These are phyloP conservation scores for Vireo altiloquus DNA, from an alignment of 2,113 vertebrate genomes.

Conservation along the genomic window DNA sequence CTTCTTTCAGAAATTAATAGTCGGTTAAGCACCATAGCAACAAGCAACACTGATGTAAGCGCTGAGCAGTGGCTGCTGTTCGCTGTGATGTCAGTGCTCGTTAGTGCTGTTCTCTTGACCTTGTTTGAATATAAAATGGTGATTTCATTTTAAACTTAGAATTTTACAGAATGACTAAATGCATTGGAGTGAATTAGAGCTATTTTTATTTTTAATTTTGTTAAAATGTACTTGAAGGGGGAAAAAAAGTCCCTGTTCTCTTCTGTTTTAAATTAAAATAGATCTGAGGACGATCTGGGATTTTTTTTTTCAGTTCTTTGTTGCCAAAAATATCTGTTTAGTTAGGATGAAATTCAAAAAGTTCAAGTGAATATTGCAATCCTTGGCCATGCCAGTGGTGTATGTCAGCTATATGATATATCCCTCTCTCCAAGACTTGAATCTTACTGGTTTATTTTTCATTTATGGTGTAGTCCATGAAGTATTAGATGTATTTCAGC, in stretches of 20 bases:
- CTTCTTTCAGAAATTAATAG: slow-evolving; percentile 78
- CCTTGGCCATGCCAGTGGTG: not conserved
- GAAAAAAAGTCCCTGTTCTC: not conserved
- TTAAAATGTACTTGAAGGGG: slow-evolving; percentile 41
- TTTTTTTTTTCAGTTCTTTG: slow-evolving; percentile 11
- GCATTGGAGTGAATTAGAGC: slow-evolving; percentile 45
- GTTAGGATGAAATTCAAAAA: not conserved
- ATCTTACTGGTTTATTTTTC: not conserved
- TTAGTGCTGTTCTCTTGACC: slow-evolving; percentile 68
- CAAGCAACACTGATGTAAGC: slow-evolving; percentile 65
- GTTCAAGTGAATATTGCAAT: not conserved
- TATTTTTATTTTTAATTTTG: slow-evolving; percentile 62
- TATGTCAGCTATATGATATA: not conserved
- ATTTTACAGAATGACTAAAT: slow-evolving; percentile 60
- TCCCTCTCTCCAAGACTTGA: not conserved
- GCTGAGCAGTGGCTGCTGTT: slow-evolving; percentile 49
- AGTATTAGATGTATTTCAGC: not conserved
- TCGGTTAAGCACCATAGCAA: slow-evolving; percentile 75
- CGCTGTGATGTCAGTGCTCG: slow-evolving; percentile 67
- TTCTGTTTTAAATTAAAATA: slow-evolving; percentile 49
- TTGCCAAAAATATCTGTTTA: slow-evolving; percentile 18
- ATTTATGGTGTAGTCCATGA: not conserved
- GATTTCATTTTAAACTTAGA: slow-evolving; percentile 70
- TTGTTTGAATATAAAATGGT: slow-evolving; percentile 68
- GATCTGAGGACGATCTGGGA: not conserved